These are phyloP conservation scores for Coturnix japonica DNA, from an alignment of 2,113 vertebrate genomes.

Conservation along the genomic window DNA sequence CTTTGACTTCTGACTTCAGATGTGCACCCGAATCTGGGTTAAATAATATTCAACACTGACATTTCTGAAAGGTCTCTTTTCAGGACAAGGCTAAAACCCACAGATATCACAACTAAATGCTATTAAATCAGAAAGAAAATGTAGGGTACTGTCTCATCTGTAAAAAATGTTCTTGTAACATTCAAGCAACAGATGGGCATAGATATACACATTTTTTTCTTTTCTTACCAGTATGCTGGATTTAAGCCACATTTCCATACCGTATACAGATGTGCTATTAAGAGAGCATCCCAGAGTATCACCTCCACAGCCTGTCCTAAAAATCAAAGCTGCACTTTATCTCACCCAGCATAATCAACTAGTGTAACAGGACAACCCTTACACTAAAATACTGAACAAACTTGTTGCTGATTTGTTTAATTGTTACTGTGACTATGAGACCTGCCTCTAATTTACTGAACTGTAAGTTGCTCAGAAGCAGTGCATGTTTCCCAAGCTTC, in stretches of 20 bases:
- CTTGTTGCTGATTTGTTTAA: background rate
- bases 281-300: background rate
- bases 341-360: background rate
- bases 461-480: conserved; percentile 30
- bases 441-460: conserved; percentile 10
- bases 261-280: background rate
- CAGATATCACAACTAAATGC: background rate
- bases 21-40: background rate
- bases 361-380: background rate
- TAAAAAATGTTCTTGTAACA: background rate
- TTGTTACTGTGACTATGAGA: background rate
- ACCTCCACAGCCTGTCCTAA: background rate
- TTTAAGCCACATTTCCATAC: background rate
- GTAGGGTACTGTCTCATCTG: background rate
- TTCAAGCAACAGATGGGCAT: background rate
- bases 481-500: conserved; percentile 29
- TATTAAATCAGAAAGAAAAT: background rate
- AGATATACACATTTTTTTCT: background rate
- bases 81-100: background rate
- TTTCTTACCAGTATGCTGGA: background rate
- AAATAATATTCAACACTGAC: background rate
- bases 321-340: background rate
- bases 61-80: background rate
- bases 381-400: background rate
- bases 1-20: background rate